Percentiles rank a stretch among this genome's conserved stretches.
Evolutionary conservation across 2,888 invertebrate species (phyloP).

Genomic region (Ophioninae sp.): DNA sequence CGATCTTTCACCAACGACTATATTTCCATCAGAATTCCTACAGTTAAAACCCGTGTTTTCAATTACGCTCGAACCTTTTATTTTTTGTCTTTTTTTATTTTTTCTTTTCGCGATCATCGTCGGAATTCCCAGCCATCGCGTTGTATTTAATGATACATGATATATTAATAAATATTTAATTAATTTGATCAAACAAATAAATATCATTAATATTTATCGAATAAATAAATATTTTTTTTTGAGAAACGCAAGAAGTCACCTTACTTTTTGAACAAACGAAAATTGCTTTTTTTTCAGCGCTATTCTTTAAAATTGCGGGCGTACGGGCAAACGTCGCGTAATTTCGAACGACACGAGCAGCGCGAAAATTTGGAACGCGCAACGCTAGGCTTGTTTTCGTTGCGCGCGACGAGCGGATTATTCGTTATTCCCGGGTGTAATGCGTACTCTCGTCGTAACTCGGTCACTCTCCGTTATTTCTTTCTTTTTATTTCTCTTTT

Average conservation of each 20-base stretch:
- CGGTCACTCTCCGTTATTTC: constrained; percentile 48
- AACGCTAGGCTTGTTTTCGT: constrained; percentile 9
- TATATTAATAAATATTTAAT: too few relatives aligned
- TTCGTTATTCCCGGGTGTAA: constrained; percentile 52
- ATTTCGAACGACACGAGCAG: constrained; percentile 12
- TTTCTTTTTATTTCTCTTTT: constrained; percentile 4
- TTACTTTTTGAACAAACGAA: too few relatives aligned
- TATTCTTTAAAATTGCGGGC: too few relatives aligned
- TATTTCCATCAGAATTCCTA: constrained; percentile 18
- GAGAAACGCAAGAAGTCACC: too few relatives aligned
- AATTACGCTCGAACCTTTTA: constrained; percentile 12
- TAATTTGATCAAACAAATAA: too few relatives aligned
- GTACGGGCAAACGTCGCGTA: background rate
- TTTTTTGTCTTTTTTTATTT: background rate
- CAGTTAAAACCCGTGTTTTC: constrained; percentile 13
- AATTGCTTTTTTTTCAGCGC: too few relatives aligned
- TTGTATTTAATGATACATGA: background rate
- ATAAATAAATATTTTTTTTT: too few relatives aligned
- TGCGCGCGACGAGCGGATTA: constrained; percentile 43
- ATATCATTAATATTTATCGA: too few relatives aligned
- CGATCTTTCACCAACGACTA: constrained; percentile 20
- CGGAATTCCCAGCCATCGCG: constrained; percentile 16
- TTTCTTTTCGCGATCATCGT: background rate
- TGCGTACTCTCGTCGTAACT: constrained; percentile 35
- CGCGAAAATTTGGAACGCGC: background rate